Percentiles rank a stretch among this genome's conserved stretches.
phyloP scores from a whole-genome alignment of 2,888 invertebrate species.

The Drosophila merina region DNA sequence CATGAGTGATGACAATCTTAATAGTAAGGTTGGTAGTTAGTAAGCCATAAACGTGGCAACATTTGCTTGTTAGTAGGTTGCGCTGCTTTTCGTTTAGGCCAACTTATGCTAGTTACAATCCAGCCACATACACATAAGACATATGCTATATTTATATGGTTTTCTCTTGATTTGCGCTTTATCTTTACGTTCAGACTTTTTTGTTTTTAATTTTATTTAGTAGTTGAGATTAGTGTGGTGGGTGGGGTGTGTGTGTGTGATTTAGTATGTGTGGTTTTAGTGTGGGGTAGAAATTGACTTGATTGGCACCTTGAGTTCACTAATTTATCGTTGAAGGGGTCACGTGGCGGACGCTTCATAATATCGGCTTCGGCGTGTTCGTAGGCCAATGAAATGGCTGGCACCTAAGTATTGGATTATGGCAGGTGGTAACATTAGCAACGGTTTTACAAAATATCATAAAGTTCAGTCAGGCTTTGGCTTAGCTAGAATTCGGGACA shows the following conservation, averaged over 20 bases:
- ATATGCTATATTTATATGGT: slow-evolving; percentile 55
- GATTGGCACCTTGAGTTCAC: slow-evolving; percentile 87
- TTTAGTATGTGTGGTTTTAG: slow-evolving; percentile 32
- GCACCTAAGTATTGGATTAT: slow-evolving; percentile 85
- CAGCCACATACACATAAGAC: slow-evolving; percentile 71
- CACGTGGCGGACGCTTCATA: slow-evolving; percentile 93
- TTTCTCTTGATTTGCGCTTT: slow-evolving; percentile 37
- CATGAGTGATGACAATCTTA: slow-evolving; percentile 59
- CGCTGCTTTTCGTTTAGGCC: slow-evolving; percentile 54
- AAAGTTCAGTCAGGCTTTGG: slow-evolving; percentile 10
- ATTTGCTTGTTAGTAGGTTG: slow-evolving; percentile 53
- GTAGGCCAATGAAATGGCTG: slow-evolving; percentile 94
- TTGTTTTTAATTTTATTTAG: slow-evolving; percentile 13
- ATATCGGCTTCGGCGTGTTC: slow-evolving; percentile 94
- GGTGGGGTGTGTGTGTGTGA: slow-evolving; percentile 31
- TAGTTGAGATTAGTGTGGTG: slow-evolving; percentile 48
- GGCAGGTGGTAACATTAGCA: slow-evolving; percentile 74
- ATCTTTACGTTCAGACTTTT: slow-evolving; percentile 26
- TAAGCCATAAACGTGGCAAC: slow-evolving; percentile 56
- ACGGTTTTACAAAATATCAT: slow-evolving; percentile 53
- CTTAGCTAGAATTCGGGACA: slow-evolving; percentile 12
- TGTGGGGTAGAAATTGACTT: slow-evolving; percentile 71
- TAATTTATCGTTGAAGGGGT: slow-evolving; percentile 93
- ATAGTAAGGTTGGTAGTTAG: slow-evolving; percentile 44
- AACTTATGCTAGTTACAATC: slow-evolving; percentile 73